Evolutionary conservation across 2,888 invertebrate species (phyloP).

Genomic region (Habrosyne pyritoides): DNA sequence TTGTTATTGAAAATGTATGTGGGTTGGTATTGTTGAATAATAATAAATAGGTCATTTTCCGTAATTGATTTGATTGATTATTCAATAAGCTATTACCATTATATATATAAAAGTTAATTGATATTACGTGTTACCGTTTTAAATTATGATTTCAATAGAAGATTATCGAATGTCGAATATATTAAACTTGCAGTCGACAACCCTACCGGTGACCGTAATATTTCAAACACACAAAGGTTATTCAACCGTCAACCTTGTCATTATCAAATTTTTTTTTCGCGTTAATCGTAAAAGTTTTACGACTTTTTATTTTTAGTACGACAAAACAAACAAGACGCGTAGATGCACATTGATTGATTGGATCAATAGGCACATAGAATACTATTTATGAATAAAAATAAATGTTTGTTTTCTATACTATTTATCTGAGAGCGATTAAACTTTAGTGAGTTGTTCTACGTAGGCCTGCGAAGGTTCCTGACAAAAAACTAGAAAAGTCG

Average conservation of each 20-base stretch:
- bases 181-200: not conserved
- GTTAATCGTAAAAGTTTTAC: conserved; percentile 37
- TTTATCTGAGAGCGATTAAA: too few relatives aligned
- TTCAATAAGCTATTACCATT: not conserved
- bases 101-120: not conserved
- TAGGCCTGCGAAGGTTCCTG: too few relatives aligned
- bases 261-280: conserved; percentile 39
- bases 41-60: not conserved
- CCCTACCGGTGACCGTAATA: conserved; percentile 8
- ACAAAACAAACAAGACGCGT: conserved; percentile 10
- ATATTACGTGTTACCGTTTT: not conserved
- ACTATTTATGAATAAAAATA: too few relatives aligned
- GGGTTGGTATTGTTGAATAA: not conserved
- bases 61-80: not conserved
- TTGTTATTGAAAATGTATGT: not conserved
- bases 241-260: conserved; percentile 54
- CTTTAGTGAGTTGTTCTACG: too few relatives aligned
- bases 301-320: conserved; percentile 39
- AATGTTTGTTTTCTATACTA: too few relatives aligned
- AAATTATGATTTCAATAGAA: not conserved
- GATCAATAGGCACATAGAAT: too few relatives aligned
- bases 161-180: too few relatives aligned
- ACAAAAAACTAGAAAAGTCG: too few relatives aligned
- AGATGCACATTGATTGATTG: conserved; percentile 4
- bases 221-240: conserved; percentile 35